Percentiles rank a stretch among this genome's conserved stretches.
phyloP scores from a whole-genome alignment of 2,888 invertebrate genomes.

The Hofmannophila pseudospretella region DNA sequence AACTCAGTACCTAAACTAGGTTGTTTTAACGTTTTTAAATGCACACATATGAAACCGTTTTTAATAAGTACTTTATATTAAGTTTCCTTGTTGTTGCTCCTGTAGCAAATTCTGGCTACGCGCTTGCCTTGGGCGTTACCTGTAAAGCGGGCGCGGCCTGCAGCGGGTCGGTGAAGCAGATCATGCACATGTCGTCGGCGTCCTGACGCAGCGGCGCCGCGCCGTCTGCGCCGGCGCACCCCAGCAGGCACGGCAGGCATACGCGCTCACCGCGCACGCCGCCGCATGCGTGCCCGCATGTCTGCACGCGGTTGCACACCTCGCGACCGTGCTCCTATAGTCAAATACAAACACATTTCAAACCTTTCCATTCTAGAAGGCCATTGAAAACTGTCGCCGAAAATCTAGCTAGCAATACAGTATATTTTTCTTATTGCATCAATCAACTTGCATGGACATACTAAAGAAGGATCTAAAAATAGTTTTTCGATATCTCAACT shows the following conservation, averaged over 20 bases:
- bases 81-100: too few species aligned
- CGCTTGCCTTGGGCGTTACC: constrained; percentile 60
- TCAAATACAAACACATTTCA: neutral
- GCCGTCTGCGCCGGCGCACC: constrained; percentile 83
- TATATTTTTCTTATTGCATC: too few species aligned
- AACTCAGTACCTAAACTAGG: too few species aligned
- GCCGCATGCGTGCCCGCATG: constrained; percentile 95
- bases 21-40: neutral
- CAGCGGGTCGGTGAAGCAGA: constrained; percentile 97
- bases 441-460: too few species aligned
- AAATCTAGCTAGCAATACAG: too few species aligned
- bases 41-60: neutral
- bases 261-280: constrained; percentile 91
- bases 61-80: too few species aligned
- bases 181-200: constrained; percentile 99
- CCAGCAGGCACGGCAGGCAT: constrained; percentile 94
- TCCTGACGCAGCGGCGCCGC: constrained; percentile 90
- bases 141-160: constrained; percentile 96
- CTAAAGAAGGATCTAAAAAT: too few species aligned
- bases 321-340: constrained; percentile 84
- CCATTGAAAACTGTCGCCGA: too few species aligned
- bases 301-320: constrained; percentile 89
- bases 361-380: neutral
- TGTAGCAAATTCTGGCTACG: too few species aligned
- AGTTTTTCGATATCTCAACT: too few species aligned